Conservation (phyloP, 2,797 vertebrate genomes). For the Schizopygopsis malacanthus region DNA sequence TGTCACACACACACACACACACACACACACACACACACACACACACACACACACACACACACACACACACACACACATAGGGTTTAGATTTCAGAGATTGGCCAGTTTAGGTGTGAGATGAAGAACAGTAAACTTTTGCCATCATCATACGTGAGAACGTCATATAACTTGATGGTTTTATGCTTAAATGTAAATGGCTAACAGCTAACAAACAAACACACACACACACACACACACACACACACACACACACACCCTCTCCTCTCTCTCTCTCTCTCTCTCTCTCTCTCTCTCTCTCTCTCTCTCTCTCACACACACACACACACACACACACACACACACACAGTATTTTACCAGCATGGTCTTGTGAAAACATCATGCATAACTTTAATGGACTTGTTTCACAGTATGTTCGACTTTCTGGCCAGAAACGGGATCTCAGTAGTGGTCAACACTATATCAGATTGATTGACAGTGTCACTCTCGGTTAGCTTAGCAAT, state of each 20-base stretch:
- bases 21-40: not conserved
- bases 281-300: constrained; percentile 18
- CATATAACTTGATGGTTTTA: constrained; percentile 29
- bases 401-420: constrained; percentile 53
- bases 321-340: not conserved
- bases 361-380: constrained; percentile 61
- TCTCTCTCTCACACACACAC: not conserved
- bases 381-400: constrained; percentile 61
- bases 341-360: constrained; percentile 52
- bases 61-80: not conserved
- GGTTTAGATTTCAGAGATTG: constrained; percentile 30
- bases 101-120: not conserved
- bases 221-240: not conserved
- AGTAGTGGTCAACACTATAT: constrained; percentile 62
- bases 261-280: too few species aligned
- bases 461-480: constrained; percentile 69
- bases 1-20: constrained; percentile 33
- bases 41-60: not conserved
- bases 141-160: not conserved
- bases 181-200: constrained; percentile 3
- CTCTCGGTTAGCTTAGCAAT: constrained; percentile 56
- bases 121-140: not conserved
- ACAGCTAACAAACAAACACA: not conserved
- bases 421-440: constrained; percentile 46
- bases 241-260: not conserved